A percentile compares a stretch with the other conserved stretches of the same genome.
Evolutionary conservation across 1,140 invertebrate species (phyloP).

Genomic region (Leptinotarsa defecta): DNA sequence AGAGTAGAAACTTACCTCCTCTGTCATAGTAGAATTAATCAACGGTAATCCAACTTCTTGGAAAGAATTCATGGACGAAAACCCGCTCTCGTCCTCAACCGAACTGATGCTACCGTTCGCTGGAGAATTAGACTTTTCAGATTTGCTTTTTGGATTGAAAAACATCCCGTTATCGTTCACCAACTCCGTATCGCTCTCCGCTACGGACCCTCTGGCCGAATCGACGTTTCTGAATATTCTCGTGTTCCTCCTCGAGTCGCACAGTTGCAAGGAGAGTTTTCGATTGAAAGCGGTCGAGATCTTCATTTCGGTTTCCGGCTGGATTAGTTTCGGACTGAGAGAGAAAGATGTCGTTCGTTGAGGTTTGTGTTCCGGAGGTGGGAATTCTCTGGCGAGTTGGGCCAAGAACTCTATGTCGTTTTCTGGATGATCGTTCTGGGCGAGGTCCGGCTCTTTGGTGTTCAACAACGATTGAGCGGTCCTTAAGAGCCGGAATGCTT

Average conservation of each 20-base stretch:
- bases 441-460: constrained; percentile 68
- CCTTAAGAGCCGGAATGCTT: constrained; percentile 68
- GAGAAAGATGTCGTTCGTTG: constrained; percentile 48
- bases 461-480: constrained; percentile 69
- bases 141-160: constrained; percentile 33
- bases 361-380: constrained; percentile 36
- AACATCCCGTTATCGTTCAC: constrained; percentile 12
- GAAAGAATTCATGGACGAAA: constrained; percentile 81
- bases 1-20: constrained; percentile 30
- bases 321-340: constrained; percentile 48
- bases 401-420: constrained; percentile 49
- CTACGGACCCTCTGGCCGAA: constrained; percentile 20
- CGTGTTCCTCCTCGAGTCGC: constrained; percentile 34
- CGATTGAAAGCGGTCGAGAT: constrained; percentile 46
- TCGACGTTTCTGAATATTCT: constrained; percentile 13
- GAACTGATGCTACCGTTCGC: constrained; percentile 62
- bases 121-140: constrained; percentile 56
- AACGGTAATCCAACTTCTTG: constrained; percentile 74
- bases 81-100: constrained; percentile 78
- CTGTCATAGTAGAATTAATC: constrained; percentile 53
- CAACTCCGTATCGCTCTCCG: constrained; percentile 28
- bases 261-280: constrained; percentile 49
- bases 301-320: constrained; percentile 43
- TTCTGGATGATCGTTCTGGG: constrained; percentile 45
- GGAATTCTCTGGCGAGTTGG: constrained; percentile 52